Evolutionary conservation across 2,888 invertebrate genomes (phyloP).

Genomic region (Ennomos erosarius): DNA sequence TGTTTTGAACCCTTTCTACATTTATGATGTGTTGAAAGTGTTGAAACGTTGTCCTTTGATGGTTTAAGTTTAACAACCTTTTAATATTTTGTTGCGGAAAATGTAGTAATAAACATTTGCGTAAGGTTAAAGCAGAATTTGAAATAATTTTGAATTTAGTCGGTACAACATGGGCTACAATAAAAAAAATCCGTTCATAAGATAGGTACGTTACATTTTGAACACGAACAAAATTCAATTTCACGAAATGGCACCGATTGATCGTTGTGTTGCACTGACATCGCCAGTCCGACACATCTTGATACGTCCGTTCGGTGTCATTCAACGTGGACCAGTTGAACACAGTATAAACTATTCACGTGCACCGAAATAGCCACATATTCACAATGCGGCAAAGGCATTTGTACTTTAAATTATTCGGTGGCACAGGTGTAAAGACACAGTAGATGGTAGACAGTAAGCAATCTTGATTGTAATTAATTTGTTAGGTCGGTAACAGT

Average conservation of each 20-base stretch:
- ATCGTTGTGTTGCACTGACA: slow-evolving; percentile 6
- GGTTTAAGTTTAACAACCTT: slow-evolving; percentile 16
- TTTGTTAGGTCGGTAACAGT: neutral
- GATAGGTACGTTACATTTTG: too few relatives aligned
- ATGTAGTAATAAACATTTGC: too few relatives aligned
- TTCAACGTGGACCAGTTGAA: slow-evolving; percentile 19
- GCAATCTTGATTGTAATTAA: too few relatives aligned
- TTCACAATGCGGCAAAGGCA: slow-evolving; percentile 17
- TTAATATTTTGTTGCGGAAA: slow-evolving; percentile 9
- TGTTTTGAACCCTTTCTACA: slow-evolving; percentile 20
- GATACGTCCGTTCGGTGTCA: slow-evolving; percentile 29
- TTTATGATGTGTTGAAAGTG: slow-evolving; percentile 27
- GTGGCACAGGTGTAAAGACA: slow-evolving; percentile 2
- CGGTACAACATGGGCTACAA: too few relatives aligned
- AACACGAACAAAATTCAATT: slow-evolving; percentile 21
- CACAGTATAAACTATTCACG: slow-evolving; percentile 32
- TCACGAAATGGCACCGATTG: slow-evolving; percentile 16
- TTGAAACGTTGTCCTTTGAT: slow-evolving; percentile 23
- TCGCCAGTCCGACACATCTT: slow-evolving; percentile 30
- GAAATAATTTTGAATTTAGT: too few relatives aligned
- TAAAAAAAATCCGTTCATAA: too few relatives aligned
- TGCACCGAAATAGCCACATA: slow-evolving; percentile 32
- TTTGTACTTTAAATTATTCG: neutral
- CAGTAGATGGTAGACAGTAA: neutral
- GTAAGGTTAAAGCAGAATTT: too few relatives aligned